Evolutionary conservation across 2,113 vertebrate genomes (phyloP).

Genomic region (Chaetura pelagica): DNA sequence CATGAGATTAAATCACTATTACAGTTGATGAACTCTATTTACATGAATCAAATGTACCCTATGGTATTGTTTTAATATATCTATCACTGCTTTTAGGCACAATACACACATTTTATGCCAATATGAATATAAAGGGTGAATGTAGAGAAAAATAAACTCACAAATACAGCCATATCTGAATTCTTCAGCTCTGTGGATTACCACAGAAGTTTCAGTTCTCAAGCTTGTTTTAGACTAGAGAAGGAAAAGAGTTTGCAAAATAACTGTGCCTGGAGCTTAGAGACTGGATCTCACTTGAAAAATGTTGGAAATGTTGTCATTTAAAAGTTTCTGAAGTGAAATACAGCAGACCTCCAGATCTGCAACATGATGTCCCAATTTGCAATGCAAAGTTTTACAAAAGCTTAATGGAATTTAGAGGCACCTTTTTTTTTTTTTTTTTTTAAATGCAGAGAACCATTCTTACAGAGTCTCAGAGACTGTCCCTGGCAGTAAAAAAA

Average conservation of each 20-base stretch:
- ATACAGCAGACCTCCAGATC: background rate
- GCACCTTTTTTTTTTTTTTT: too few species aligned
- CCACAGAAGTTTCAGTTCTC: background rate
- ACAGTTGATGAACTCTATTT: background rate
- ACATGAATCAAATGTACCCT: background rate
- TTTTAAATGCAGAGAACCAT: background rate
- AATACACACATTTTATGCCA: background rate
- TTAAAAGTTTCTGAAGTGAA: slow-evolving; percentile 16
- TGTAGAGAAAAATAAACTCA: background rate
- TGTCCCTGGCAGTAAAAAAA: background rate
- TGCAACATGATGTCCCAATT: background rate
- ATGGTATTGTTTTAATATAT: fast-evolving
- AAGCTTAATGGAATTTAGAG: background rate
- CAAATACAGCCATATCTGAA: background rate
- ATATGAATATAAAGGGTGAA: background rate
- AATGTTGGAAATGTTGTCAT: background rate
- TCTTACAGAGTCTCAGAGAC: background rate
- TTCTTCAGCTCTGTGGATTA: background rate
- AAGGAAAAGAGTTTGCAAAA: background rate
- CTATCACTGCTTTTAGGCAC: background rate
- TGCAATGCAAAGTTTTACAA: slow-evolving; percentile 9
- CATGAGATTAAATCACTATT: background rate
- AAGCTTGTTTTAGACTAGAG: background rate
- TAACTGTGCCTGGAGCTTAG: background rate
- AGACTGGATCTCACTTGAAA: background rate